A percentile compares a stretch with the other conserved stretches of the same genome.
These are phyloP conservation scores for Caenorhabditis becei DNA, from an alignment of 2,888 invertebrate genomes.

Conservation along the genomic window DNA sequence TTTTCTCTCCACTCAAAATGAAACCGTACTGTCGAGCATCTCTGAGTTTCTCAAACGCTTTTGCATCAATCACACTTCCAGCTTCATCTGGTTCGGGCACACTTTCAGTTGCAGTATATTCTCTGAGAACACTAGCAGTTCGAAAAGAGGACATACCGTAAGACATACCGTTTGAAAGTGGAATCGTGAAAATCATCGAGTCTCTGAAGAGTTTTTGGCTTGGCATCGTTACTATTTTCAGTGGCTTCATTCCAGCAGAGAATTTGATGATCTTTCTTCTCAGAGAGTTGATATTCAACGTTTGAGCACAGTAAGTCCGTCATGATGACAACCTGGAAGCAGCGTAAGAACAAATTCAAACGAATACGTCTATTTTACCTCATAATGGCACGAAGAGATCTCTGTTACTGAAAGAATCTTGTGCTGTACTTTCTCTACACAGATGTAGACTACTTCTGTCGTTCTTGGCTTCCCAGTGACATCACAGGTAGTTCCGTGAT, in stretches of 20 bases:
- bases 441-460: slow-evolving; percentile 77
- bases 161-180: slow-evolving; percentile 55
- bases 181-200: slow-evolving; percentile 62
- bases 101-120: slow-evolving; percentile 34
- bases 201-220: slow-evolving; percentile 78
- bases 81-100: slow-evolving; percentile 15
- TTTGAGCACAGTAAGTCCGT: slow-evolving; percentile 92
- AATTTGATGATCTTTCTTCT: slow-evolving; percentile 76
- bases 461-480: slow-evolving; percentile 86
- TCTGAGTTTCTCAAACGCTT: slow-evolving; percentile 14
- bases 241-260: slow-evolving; percentile 75
- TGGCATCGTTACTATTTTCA: slow-evolving; percentile 75
- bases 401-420: slow-evolving; percentile 64
- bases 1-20: slow-evolving; percentile 32
- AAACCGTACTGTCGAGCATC: slow-evolving; percentile 5
- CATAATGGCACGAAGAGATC: slow-evolving; percentile 91
- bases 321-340: slow-evolving; percentile 89
- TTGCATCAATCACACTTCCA: slow-evolving; percentile 20
- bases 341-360: no score
- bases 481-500: slow-evolving; percentile 93
- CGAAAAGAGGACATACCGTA: no score
- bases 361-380: slow-evolving; percentile 84
- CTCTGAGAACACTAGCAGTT: no score
- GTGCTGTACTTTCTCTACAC: slow-evolving; percentile 68
- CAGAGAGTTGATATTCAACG: slow-evolving; percentile 86